Base-by-base conservation (phyloP, 2,797 vertebrate species). In the Xenops minutus region DNA sequence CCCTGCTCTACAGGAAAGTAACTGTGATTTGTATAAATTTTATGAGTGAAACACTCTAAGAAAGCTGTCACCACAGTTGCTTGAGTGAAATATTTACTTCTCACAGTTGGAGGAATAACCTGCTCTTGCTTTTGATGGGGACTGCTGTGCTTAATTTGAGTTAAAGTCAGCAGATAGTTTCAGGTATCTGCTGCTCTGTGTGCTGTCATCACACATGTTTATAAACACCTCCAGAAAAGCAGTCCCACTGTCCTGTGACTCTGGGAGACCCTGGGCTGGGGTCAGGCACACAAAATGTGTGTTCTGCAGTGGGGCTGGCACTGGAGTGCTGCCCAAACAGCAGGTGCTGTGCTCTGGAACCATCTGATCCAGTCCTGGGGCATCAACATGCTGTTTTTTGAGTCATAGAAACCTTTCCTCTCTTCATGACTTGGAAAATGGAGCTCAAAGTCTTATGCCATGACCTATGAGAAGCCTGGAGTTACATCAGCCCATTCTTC, bases 71-170 rank as follows among this genome's bases (percentile, higher is more conserved):
- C 74, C 83, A 72, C 68, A 67, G 43, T 51, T 75, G 56, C 88
- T 81, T 49, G 81, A 93, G 71, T 63, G 37, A 95, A 96, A 92
- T 96, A 85, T 85, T 87, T 87, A 91, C 83, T 96, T 63, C 85
- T 95, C 95, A 91, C 90, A 93, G 90, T 94, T 80, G 85, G 94
- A 95, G 62, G 24, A 61, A 83, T 94, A 89, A 95, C 95, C 89
- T 92, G 37, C 43, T 77, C 86, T 72, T 76, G 63, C 34, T 95
- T 92, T 91, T 90, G 68, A 26, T 79, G 74, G 61, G 68, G 84
- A 63, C 88, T 88, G 61, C 91, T 93, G 89, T 22, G 66, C 62
- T 76, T 88, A 76, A 71, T 94, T 93, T 80, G 82, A 93, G 87
- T 82, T 76, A 14, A 56, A 67, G 77, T 52, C n/a, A 76, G 80